Base-by-base conservation (phyloP, 23 tunicate species). In the Botrylloides violaceus region DNA sequence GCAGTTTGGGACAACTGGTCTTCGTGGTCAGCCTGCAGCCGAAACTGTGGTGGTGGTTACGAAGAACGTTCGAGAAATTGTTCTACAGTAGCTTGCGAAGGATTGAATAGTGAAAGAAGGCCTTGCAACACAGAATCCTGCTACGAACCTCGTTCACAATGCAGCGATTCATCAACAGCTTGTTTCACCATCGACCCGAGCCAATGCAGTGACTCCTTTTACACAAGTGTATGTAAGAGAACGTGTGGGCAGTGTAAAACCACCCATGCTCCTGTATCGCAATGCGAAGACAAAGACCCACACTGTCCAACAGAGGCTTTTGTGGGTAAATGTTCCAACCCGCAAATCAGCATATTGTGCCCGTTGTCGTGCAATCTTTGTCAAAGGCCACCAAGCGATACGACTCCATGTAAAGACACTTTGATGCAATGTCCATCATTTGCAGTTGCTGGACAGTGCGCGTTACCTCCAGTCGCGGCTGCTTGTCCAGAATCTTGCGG, bases 261-360 rank as follows among this genome's bases (percentile, higher is more conserved):
- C 6, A 6, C 58, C 29, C 4, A 0, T 4, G 25, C 23, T 20
- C 1, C 49, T 20, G 12, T 19, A 4, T 32, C 15, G n/a, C 32
- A 48, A 6, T 87, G 95, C 47, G 75, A 29, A 7, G 95, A 87
- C 63, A 59, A 71, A 34, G 64, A 87, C 71, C 34, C 56, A 19
- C 72, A 71, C 37, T 87, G 95, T 34, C 82, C 74, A 6, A 49
- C 58, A 24, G 95, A 79, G 20, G 82, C 86, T 4, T 56, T 49
- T 2, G 31, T 18, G 26, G 86, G 82, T 31, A 4, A 39, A 21
- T 87, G 95, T 63, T 31, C 74, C 27, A 85, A 80, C 70, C 33
- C 49, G 21, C 59, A 76, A 48, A 70, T 87, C 2, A 18, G 22
- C 5, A 36, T 55, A 3, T 21, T 76, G 19, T 87, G 95, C 60